Conservation (phyloP, 2,797 vertebrate species). For the Pseudochaenichthys georgianus region DNA sequence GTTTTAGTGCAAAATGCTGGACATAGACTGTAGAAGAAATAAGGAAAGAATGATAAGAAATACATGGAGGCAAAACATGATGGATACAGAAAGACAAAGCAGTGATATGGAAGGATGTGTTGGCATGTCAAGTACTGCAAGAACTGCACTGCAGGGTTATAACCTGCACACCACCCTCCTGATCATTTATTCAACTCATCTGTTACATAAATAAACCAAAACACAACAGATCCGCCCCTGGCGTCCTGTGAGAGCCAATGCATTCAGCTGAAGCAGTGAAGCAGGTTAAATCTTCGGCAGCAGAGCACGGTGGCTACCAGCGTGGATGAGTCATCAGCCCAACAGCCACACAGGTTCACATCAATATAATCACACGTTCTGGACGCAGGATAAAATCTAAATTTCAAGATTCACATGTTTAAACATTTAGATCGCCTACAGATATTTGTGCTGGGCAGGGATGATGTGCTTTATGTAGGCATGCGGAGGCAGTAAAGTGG, state of each 20-base stretch:
- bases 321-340: slow-evolving; percentile 52
- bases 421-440: slow-evolving; percentile 15
- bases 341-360: slow-evolving; percentile 28
- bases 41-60: slow-evolving; percentile 35
- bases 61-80: slow-evolving; percentile 44
- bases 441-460: slow-evolving; percentile 26
- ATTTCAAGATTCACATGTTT: background rate
- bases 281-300: slow-evolving; percentile 59
- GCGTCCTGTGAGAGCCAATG: slow-evolving; percentile 28
- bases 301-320: slow-evolving; percentile 48
- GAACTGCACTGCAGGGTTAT: slow-evolving; percentile 36
- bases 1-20: slow-evolving; percentile 47
- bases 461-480: slow-evolving; percentile 43
- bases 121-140: slow-evolving; percentile 42
- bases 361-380: slow-evolving; percentile 13
- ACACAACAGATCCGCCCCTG: slow-evolving; percentile 38
- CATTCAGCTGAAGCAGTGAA: slow-evolving; percentile 44
- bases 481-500: slow-evolving; percentile 49
- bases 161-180: slow-evolving; percentile 45
- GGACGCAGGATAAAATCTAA: slow-evolving; percentile 1
- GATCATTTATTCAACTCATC: slow-evolving; percentile 68
- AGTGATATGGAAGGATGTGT: slow-evolving; percentile 25
- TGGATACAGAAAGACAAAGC: slow-evolving; percentile 48
- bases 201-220: slow-evolving; percentile 67
- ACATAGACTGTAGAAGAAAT: slow-evolving; percentile 16